Percentiles rank a stretch among this genome's conserved stretches.
These are phyloP conservation scores for Marcusenius ussheri DNA, from an alignment of 2,113 vertebrate genomes.

Conservation along the genomic window DNA sequence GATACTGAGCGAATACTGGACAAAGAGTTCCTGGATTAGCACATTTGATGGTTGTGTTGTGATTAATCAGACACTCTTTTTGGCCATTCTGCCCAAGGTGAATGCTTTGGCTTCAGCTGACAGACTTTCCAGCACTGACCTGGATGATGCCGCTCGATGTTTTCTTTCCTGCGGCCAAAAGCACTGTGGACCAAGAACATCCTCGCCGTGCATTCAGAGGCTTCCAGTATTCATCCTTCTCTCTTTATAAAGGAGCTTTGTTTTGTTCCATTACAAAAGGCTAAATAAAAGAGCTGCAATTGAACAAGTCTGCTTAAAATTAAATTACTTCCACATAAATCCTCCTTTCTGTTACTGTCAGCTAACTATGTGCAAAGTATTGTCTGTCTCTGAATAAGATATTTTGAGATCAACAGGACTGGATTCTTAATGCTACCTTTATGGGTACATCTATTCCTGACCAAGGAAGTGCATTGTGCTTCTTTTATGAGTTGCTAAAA, in stretches of 20 bases:
- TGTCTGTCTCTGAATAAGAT: conserved; percentile 76
- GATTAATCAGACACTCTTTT: background rate
- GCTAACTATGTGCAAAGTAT: conserved; percentile 81
- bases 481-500: conserved; percentile 47
- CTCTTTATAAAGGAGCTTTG: conserved; percentile 54
- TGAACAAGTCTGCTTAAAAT: conserved; percentile 75
- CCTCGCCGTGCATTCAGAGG: conserved; percentile 56
- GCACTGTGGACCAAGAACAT: conserved; percentile 45
- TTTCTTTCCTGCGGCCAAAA: background rate
- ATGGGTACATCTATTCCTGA: conserved; percentile 72
- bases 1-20: background rate
- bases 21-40: background rate
- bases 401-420: conserved; percentile 71
- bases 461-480: conserved; percentile 40
- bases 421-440: conserved; percentile 80
- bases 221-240: conserved; percentile 64
- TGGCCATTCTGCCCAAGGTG: background rate
- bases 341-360: conserved; percentile 86
- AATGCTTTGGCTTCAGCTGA: background rate
- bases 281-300: conserved; percentile 62
- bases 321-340: conserved; percentile 87
- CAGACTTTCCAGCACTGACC: background rate
- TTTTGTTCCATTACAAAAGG: conserved; percentile 70
- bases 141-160: background rate
- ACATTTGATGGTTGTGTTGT: background rate